Base-by-base conservation (phyloP, 1,140 invertebrate species). In the Saccostrea echinata region DNA sequence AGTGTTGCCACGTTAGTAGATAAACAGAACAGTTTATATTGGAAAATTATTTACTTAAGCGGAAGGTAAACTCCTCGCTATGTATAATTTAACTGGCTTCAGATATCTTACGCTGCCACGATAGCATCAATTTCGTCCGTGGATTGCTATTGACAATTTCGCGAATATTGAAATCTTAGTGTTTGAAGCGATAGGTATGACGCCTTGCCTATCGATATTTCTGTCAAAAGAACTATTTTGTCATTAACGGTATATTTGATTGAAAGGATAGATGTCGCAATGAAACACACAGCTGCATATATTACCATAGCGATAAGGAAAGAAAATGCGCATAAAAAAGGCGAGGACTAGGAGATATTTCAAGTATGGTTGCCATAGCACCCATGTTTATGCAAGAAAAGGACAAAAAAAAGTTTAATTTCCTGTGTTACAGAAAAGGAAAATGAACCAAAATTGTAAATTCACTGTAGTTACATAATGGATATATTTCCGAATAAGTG, bases 231-330 rank as follows among this genome's bases (percentile, higher is more conserved):
- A 76, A 30, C 68, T 33, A 33, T 76, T 16, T 76, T 76, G 68
- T 76, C 68, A 76, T 76, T 76, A 76, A 76, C 68, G 27, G 68
- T 76, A 76, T 76, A 76, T 76, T 27, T 76, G 68, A 76, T 76
- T 76, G 68, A 76, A 76, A 76, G 68, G 68, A 76, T 76, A 76
- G 68, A 76, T 76, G 68, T 76, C 68, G 68, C 68, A 76, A 76
- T 76, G 68, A 76, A 76, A 76, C 68, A 30, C 68, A 33, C 68
- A 30, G 27, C 30, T 76, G 68, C 68, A 76, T 76, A 33, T 76
- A 76, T 76, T 76, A 76, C 68, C 68, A 76, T 76, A 76, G 68
- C 27, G 68, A 76, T 76, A 27, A 76, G 68, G 68, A 76, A 76
- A 76, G 68, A 76, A 64, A 76, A 76, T 76, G 68, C 27, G 68